phyloP scores from a whole-genome alignment of 2,888 invertebrate genomes.

The Clostera curtula region DNA sequence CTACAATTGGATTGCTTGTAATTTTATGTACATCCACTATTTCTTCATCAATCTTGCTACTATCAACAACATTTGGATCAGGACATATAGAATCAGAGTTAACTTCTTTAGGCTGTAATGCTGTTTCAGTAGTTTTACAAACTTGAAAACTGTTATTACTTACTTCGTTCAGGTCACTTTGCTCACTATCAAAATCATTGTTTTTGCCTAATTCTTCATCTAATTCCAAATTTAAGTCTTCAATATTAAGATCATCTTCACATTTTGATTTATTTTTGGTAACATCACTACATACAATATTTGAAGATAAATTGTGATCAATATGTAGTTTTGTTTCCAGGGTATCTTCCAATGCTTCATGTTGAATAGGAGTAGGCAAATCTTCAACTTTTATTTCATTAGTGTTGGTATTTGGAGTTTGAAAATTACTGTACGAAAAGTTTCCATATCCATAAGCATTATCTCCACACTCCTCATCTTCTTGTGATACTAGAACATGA shows the following conservation, averaged over 20 bases:
- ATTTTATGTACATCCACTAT: conserved; percentile 10
- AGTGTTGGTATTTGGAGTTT: conserved; percentile 19
- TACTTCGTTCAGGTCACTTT: conserved; percentile 5
- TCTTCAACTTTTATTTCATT: conserved; percentile 12
- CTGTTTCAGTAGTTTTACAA: too few relatives aligned
- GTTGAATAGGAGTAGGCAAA: conserved; percentile 10
- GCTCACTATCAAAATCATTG: conserved; percentile 22
- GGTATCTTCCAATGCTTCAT: conserved; percentile 11
- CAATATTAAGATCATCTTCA: conserved; percentile 42
- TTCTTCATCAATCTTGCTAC: conserved; percentile 10
- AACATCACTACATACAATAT: too few relatives aligned
- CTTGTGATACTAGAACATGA: conserved; percentile 55
- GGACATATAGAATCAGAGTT: conserved; percentile 13
- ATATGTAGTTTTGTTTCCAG: conserved; percentile 10
- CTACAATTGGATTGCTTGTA: conserved; percentile 7
- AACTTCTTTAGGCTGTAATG: too few relatives aligned
- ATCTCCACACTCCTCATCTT: conserved; percentile 60
- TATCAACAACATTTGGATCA: conserved; percentile 19
- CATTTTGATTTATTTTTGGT: conserved; percentile 27
- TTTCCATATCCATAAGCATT: conserved; percentile 51
- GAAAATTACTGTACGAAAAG: conserved; percentile 42
- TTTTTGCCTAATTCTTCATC: conserved; percentile 28
- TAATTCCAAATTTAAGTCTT: conserved; percentile 52
- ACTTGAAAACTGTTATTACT: too few relatives aligned
- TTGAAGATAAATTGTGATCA: too few relatives aligned